These are phyloP conservation scores for Neodontobutis hainanensis DNA, from an alignment of 2,113 vertebrate species.

Conservation along the genomic window DNA sequence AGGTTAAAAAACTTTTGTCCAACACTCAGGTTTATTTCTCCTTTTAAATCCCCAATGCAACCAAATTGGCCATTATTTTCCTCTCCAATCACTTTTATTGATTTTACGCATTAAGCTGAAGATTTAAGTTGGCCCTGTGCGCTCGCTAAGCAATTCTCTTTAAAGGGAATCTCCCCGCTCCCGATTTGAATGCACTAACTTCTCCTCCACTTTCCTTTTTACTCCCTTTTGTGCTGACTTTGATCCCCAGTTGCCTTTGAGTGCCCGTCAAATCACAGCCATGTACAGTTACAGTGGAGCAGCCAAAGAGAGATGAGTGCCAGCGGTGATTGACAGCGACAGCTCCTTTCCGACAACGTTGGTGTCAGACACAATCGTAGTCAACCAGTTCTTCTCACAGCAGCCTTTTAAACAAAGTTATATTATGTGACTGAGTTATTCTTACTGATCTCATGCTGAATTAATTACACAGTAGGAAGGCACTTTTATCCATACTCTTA, in stretches of 20 bases:
- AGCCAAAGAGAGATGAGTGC: conserved; percentile 51
- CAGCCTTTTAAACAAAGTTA: conserved; percentile 14
- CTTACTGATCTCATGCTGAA: neutral
- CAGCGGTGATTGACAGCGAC: conserved; percentile 58
- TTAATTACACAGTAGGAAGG: conserved; percentile 2
- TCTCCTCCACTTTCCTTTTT: conserved; percentile 25
- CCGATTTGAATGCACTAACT: conserved; percentile 28
- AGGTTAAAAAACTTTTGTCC: conserved; percentile 35
- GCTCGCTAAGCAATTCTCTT: conserved; percentile 37
- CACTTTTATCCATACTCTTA: neutral
- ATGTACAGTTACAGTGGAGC: conserved; percentile 41
- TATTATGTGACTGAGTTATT: neutral
- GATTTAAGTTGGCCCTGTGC: conserved; percentile 41
- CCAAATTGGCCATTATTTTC: conserved; percentile 61
- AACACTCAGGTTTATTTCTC: conserved; percentile 24
- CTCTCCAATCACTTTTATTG: conserved; percentile 54
- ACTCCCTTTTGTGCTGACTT: conserved; percentile 47
- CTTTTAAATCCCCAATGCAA: conserved; percentile 36
- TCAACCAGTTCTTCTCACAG: conserved; percentile 30
- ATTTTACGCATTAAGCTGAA: conserved; percentile 27
- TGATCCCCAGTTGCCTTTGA: conserved; percentile 29
- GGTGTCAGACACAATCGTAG: conserved; percentile 29
- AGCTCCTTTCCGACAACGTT: conserved; percentile 20
- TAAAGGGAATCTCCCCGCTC: conserved; percentile 46
- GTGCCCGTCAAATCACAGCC: conserved; percentile 42